Evolutionary conservation across 2,888 invertebrate species (phyloP), one percentile per base, ranked within the genome.

Genomic region (Muschampia staudingeri): DNA sequence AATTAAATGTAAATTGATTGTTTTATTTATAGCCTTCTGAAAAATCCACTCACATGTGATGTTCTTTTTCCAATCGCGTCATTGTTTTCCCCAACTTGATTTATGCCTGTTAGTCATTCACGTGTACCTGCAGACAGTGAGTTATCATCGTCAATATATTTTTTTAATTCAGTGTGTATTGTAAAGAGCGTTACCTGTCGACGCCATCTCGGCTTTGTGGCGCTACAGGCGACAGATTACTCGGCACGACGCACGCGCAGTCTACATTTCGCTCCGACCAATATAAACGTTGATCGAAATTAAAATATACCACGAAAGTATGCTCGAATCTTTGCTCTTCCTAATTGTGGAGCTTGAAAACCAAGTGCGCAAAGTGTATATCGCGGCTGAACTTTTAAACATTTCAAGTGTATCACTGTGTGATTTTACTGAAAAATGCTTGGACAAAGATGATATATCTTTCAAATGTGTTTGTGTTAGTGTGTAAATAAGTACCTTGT

Each of bases 251-350:
- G 92, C 93, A 90, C 92, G 94, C 95, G 95, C 95, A 95, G 94
- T 95, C 90, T 90, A 89, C 91, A 89, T 90, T 91, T 91, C 94
- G 94, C 94, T 89, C 90, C 94, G 93, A 90, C 94, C 93, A 93
- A 94, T 94, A 94, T 94, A 94, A 95, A 94, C 95, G 96, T 94
- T 92, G 92, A 94, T 94, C 90, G 91, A 94, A 93, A 91, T 93
- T 93, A 92, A 94, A 94, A 92, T 91, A 92, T 91, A 93, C 89
- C 91, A 90, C 89, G 90, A 93, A 94, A 94, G 91, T 94, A 90
- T 91, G 91, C 87, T 90, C 86, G 87, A 83, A 90, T 90, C 86
- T 89, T 90, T 84, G 84, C 56, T 83, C 81, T 84, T 86, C 83
- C 78, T 84, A 87, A 84, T 86, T 79, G 83, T 80, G 79, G 83